Evolutionary conservation across 2,113 vertebrate genomes (phyloP).

Genomic region (Scopus umbretta): DNA sequence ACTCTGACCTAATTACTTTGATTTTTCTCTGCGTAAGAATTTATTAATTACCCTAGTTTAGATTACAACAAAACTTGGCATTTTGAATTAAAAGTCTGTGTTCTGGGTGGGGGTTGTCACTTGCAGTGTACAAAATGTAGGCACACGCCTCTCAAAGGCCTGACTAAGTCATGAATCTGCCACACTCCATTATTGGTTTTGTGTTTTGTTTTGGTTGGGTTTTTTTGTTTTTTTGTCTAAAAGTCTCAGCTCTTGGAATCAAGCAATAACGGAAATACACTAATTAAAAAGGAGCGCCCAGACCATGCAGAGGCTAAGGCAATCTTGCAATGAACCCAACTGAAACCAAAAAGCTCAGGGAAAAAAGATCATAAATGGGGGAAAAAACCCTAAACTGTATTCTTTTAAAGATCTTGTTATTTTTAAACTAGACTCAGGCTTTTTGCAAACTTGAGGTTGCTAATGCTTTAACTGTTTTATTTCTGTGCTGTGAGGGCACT

Average conservation of each 20-base stretch:
- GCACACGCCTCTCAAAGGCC: neutral
- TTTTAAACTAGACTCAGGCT: neutral
- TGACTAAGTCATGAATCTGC: neutral
- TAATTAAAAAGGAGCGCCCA: neutral
- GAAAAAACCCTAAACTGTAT: rapidly evolving
- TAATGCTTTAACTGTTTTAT: neutral
- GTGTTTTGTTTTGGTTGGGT: neutral
- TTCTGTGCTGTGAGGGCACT: neutral
- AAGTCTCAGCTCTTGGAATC: neutral
- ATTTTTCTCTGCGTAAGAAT: neutral
- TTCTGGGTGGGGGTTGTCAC: neutral
- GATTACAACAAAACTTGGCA: neutral
- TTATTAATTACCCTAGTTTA: neutral
- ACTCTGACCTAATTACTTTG: neutral
- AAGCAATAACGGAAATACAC: neutral
- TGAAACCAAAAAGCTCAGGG: neutral
- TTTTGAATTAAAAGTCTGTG: neutral
- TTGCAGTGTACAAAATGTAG: neutral
- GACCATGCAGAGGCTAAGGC: neutral
- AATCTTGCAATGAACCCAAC: neutral
- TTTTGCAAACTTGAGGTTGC: neutral
- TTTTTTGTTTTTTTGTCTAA: neutral
- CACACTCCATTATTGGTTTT: neutral
- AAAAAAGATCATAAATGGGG: neutral
- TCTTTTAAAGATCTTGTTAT: neutral